phyloP scores from a whole-genome alignment of 2,888 invertebrate genomes.

The Lumbricus terrestris region DNA sequence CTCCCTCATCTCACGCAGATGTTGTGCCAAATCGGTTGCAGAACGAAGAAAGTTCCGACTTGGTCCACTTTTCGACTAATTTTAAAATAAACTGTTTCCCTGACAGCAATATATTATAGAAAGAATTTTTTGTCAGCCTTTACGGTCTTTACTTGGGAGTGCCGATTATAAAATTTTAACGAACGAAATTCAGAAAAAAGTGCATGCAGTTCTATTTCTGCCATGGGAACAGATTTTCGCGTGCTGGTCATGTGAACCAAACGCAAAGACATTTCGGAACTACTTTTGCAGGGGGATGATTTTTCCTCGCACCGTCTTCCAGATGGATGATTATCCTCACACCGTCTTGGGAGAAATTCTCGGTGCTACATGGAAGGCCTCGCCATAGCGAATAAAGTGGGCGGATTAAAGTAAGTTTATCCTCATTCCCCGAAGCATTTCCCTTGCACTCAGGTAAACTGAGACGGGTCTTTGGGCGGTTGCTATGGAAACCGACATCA shows the following conservation, averaged over 20 bases:
- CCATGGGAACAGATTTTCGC: neutral
- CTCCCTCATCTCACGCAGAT: neutral
- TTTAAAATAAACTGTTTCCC: neutral
- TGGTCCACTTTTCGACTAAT: neutral
- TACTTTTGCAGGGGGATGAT: neutral
- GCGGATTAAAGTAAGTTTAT: neutral
- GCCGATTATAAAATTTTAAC: neutral
- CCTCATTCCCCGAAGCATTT: neutral
- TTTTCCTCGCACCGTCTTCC: no score
- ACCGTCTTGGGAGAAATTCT: neutral
- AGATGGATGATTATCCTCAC: no score
- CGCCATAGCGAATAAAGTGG: neutral
- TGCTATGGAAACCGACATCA: constrained; percentile 3
- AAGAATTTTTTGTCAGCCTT: neutral
- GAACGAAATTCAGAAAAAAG: neutral
- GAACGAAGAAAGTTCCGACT: neutral
- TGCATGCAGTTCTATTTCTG: no score
- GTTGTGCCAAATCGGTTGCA: neutral
- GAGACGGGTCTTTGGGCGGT: neutral
- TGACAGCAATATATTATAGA: neutral
- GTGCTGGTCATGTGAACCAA: neutral
- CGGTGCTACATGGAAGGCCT: neutral
- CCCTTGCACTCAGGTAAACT: neutral
- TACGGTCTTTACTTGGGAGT: neutral
- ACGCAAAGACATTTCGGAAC: neutral